A percentile compares a stretch with the other conserved stretches of the same genome.
These are phyloP conservation scores for Drosophila lacicola DNA, from an alignment of 2,888 invertebrate genomes.

Conservation along the genomic window DNA sequence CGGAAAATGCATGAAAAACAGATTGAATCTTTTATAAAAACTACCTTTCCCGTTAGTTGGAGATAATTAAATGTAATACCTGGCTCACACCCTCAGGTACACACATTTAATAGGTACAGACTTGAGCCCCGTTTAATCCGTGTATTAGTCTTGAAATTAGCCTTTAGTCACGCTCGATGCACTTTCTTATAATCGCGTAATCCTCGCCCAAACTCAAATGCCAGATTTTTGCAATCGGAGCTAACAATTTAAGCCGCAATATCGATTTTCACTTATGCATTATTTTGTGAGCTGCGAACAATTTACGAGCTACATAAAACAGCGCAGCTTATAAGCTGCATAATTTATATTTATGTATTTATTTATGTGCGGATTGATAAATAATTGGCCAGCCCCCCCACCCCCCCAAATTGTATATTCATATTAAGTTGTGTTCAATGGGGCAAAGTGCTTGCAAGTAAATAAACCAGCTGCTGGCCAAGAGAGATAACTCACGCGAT, in stretches of 20 bases:
- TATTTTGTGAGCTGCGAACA: slow-evolving; percentile 38
- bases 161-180: slow-evolving; percentile 33
- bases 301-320: slow-evolving; percentile 73
- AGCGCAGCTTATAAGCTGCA: slow-evolving; percentile 72
- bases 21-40: no score
- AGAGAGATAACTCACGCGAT: slow-evolving; percentile 51
- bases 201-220: slow-evolving; percentile 13
- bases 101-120: background rate
- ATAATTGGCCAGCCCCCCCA: no score
- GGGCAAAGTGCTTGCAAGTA: slow-evolving; percentile 52
- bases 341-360: slow-evolving; percentile 58
- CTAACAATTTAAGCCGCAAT: slow-evolving; percentile 36
- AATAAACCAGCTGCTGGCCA: slow-evolving; percentile 56
- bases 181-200: slow-evolving; percentile 40
- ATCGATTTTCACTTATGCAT: slow-evolving; percentile 48
- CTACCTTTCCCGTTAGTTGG: no score
- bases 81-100: no score
- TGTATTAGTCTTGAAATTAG: slow-evolving; percentile 40
- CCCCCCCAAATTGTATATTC: slow-evolving; percentile 14
- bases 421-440: slow-evolving; percentile 14
- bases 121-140: slow-evolving; percentile 20
- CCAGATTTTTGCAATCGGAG: slow-evolving; percentile 19
- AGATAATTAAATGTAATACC: no score
- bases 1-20: no score
- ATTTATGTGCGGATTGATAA: background rate